Base-by-base conservation (phyloP, 2,797 vertebrate species). In the Chloroceryle inda region DNA sequence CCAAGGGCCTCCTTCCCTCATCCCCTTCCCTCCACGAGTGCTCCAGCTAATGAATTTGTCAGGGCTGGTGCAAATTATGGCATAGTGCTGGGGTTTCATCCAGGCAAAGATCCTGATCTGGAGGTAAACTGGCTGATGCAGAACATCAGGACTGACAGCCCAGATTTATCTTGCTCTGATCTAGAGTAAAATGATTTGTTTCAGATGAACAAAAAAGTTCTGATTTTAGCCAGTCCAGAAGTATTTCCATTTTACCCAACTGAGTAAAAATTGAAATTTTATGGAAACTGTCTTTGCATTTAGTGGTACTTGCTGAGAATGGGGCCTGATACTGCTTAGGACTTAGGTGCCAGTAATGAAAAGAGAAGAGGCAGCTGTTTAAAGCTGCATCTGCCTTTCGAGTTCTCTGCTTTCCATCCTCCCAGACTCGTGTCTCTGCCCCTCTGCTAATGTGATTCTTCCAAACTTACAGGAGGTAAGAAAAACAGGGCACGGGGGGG, bases 21-120 rank as follows among this genome's bases (percentile, higher is more conserved):
- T 14, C 33, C 53, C 26, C 14, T 69, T 72, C 24, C n/a, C 29
- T 63, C 59, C 0, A 0, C 61, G 21, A 0, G 2, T 0, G 3
- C 18, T 75, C 23, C 74, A 81, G 45, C 3, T 42, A 27, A 38
- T 0, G 1, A 67, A 58, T 2, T 75, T 35, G 5, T 22, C 42
- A 47, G 23, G 35, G 38, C 33, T 87, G 35, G 14, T 88, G 53
- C 13, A 64, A 58, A 55, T 61, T 13, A 18, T 6, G 4, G 18
- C 45, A 21, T 2, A 45, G 26, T 21, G 42, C 13, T 1, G 8
- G 26, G 11, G 23, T 83, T 85, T 83, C 24, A 67, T 55, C 24
- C 21, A 44, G 44, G 35, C 47, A 59, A 73, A 89, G 52, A 45
- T 35, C 52, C 53, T 44, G 31, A 87, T 13, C 33, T n/a, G 55